A percentile compares a stretch with the other conserved stretches of the same genome.
phyloP scores from a whole-genome alignment of 2,888 invertebrate genomes.

The Uloborus plumipes region DNA sequence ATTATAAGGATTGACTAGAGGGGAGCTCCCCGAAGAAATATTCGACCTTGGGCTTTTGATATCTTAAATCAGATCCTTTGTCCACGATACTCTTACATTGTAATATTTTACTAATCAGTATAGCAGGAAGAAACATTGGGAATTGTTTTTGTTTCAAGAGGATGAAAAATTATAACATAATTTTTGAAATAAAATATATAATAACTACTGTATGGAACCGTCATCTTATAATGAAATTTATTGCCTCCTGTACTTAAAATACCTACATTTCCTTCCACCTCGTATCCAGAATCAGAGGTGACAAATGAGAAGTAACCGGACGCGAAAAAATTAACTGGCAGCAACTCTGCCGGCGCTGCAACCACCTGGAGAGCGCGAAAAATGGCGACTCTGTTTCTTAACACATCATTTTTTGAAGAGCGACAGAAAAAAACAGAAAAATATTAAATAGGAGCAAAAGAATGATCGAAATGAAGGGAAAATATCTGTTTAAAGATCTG shows the following conservation, averaged over 20 bases:
- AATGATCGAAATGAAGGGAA: constrained; percentile 22
- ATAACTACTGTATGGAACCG: too few species aligned
- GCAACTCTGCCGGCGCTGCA: constrained; percentile 13
- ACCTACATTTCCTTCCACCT: not conserved
- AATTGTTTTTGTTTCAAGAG: too few species aligned
- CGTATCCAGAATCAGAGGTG: not conserved
- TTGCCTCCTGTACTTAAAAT: not conserved
- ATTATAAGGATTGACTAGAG: too few species aligned
- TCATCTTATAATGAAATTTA: not conserved
- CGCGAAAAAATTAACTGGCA: constrained; percentile 10
- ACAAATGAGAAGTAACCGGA: constrained; percentile 2
- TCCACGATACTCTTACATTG: too few species aligned
- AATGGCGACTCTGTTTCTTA: not conserved
- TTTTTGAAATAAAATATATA: too few species aligned
- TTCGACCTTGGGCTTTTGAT: too few species aligned
- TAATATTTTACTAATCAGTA: too few species aligned
- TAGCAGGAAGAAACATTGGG: too few species aligned
- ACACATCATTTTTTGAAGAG: constrained; percentile 11
- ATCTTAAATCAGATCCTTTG: too few species aligned
- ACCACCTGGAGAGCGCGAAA: constrained; percentile 44
- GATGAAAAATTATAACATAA: too few species aligned
- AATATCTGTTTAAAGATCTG: constrained; percentile 23
- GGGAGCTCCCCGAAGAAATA: too few species aligned
- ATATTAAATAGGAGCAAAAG: not conserved
- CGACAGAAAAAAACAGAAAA: constrained; percentile 3